Base-by-base conservation (phyloP, 2,113 vertebrate genomes). In the Noctilio leporinus region DNA sequence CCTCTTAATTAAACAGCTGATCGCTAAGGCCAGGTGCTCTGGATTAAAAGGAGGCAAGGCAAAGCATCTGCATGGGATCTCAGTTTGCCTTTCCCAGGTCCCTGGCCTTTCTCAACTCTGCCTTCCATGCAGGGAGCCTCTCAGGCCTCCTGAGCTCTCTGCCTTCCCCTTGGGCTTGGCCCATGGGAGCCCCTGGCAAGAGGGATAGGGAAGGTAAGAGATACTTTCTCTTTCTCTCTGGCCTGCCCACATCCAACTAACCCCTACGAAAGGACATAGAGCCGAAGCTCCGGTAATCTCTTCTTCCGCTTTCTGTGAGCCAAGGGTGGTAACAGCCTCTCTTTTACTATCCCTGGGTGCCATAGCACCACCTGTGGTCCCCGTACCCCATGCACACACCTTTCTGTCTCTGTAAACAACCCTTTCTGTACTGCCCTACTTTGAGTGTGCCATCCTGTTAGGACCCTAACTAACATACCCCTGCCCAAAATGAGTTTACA, bases 1-100 rank as follows among this genome's bases (percentile, higher is more conserved):
- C 9, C 49, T 85, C 40, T 86, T 53, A 17, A 69, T 84, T 64
- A 51, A 33, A 76, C 38, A 85, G 72, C 59, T 88, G 43, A 30
- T 11, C 67, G 10, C 57, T 11, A 59, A 80, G 22, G 8, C 6
- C 28, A 59, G 55, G 89, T 33, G 57, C 85, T 77, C 0, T 69
- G 53, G 38, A 53, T 81, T 20, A 62, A 40, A 76, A 70, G 59
- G 62, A 47, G 49, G 69, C 20, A 83, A 4, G 19, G n/a, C 15
- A 67, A 40, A 2, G 0, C 26, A 8, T 69, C 53, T 78, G 49
- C 19, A n/a, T 40, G 64, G n/a, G 11, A 40, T 14, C 16, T 86
- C 22, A 15, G 12, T 22, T 51, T 43, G 17, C 82, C 43, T 65
- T 3, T 40, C 53, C 9, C 4, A 10, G 47, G n/a, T 67, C n/a